Evolutionary conservation across 2,797 vertebrate species (phyloP), one percentile per base, ranked within the genome.

Genomic region (Epinephelus coioides): DNA sequence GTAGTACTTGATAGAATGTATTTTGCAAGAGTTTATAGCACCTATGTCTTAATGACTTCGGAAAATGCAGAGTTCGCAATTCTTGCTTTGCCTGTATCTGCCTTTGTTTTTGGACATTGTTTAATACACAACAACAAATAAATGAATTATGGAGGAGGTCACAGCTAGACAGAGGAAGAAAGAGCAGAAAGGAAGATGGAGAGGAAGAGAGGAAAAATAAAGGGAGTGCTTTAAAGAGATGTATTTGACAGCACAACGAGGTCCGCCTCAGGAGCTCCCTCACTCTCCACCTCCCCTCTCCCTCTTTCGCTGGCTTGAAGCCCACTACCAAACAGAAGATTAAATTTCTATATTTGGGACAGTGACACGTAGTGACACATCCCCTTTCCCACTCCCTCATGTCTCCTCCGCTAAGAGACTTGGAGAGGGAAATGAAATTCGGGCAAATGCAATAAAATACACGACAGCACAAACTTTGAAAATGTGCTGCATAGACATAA

Each of bases 341-440:
- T 68, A 40, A 6, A 61, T 55, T 62, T 72, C 69, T 81, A 55
- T 78, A 83, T 83, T 73, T 85, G 75, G 59, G 64, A 73, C 13
- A 30, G 46, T 49, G 60, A 78, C 60, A 70, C 5, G 0, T 19
- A 56, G 14, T 81, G 76, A 73, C 65, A 46, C 57, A 63, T 76
- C 34, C 44, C n/a, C 27, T 43, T 56, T 60, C 38, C 12, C 10
- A 54, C 23, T 44, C 23, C 70, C 50, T 14, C 43, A 7, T 1
- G 3, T 73, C 40, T 74, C 38, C 61, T 53, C 18, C 21, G 27
- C 59, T 65, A 49, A 55, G 21, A 46, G 44, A 13, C 13, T 59
- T 2, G 1, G 30, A 0, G 0, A 40, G 53, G 11, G 13, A 68
- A 14, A 55, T n/a, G 40, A 69, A 54, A 67, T 53, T 53, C 25